These are phyloP conservation scores for Clupea harengus DNA, from an alignment of 2,113 vertebrate species.

Conservation along the genomic window DNA sequence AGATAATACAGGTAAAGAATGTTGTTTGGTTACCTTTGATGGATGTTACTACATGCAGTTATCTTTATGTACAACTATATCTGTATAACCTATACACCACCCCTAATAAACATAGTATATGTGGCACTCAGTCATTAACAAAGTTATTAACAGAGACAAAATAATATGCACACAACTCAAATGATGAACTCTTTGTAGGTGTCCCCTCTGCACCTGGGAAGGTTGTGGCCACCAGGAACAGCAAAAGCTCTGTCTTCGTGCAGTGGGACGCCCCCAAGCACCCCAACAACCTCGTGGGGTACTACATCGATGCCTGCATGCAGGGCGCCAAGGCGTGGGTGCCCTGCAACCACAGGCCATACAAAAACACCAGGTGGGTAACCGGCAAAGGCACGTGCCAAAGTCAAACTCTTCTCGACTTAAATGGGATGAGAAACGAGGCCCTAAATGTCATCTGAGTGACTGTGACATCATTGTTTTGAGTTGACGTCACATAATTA, in stretches of 20 bases:
- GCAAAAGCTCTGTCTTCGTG: constrained; percentile 89
- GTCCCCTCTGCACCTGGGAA: constrained; percentile 84
- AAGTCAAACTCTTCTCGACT: background rate
- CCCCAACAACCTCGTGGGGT: constrained; percentile 83
- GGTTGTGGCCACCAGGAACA: constrained; percentile 85
- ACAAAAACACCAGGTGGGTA: constrained; percentile 84
- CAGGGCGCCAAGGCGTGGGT: constrained; percentile 85
- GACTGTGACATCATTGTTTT: background rate
- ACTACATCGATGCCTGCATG: constrained; percentile 86
- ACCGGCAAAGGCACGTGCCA: background rate
- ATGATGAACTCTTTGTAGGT: constrained; percentile 60
- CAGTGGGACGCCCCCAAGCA: constrained; percentile 87
- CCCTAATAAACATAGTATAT: background rate
- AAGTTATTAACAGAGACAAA: background rate
- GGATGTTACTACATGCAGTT: background rate
- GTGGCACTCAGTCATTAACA: too few relatives aligned
- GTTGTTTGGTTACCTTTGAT: background rate
- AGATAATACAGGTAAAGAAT: background rate
- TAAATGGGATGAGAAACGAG: background rate
- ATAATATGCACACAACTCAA: background rate
- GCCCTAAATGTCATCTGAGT: background rate
- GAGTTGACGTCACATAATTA: background rate
- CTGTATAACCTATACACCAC: background rate
- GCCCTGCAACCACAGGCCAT: constrained; percentile 91
- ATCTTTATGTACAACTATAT: background rate